Conservation (phyloP, 2,888 invertebrate species). For the Diplolepis rosae region DNA sequence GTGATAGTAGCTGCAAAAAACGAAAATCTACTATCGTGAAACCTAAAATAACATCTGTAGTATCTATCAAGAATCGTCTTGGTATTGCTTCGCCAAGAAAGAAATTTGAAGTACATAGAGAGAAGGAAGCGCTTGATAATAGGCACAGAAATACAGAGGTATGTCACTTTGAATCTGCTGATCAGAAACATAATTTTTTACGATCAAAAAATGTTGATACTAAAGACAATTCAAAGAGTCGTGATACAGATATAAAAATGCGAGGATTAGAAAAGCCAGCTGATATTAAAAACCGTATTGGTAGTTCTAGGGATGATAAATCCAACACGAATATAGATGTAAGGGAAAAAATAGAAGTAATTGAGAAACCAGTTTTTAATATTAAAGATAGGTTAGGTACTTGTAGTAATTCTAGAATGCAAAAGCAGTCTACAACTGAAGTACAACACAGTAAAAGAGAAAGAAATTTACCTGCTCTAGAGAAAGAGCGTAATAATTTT, state of each 20-base stretch:
- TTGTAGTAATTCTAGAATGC: not conserved
- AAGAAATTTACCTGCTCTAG: not conserved
- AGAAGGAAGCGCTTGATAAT: slow-evolving; percentile 39
- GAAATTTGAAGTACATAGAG: slow-evolving; percentile 58
- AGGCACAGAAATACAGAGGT: slow-evolving; percentile 46
- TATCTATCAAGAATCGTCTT: slow-evolving; percentile 67
- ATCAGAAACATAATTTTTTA: slow-evolving; percentile 47
- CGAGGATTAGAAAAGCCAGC: slow-evolving; percentile 39
- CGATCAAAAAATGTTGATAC: slow-evolving; percentile 43
- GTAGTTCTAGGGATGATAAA: slow-evolving; percentile 50
- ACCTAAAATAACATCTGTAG: slow-evolving; percentile 67
- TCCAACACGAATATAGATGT: slow-evolving; percentile 40
- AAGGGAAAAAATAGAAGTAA: slow-evolving; percentile 36
- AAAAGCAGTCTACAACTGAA: not conserved
- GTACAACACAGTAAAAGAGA: not conserved
- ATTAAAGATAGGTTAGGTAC: slow-evolving; percentile 65
- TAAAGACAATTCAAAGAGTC: slow-evolving; percentile 42
- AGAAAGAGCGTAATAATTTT: slow-evolving; percentile 37
- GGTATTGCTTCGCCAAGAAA: slow-evolving; percentile 59
- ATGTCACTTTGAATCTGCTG: slow-evolving; percentile 44
- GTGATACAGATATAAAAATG: slow-evolving; percentile 31
- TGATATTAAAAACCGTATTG: slow-evolving; percentile 47
- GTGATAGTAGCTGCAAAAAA: slow-evolving; percentile 46
- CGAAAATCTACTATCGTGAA: slow-evolving; percentile 66
- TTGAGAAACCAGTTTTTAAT: slow-evolving; percentile 46